Conservation (phyloP, 2,113 vertebrate genomes). For the Salminus brasiliensis region DNA sequence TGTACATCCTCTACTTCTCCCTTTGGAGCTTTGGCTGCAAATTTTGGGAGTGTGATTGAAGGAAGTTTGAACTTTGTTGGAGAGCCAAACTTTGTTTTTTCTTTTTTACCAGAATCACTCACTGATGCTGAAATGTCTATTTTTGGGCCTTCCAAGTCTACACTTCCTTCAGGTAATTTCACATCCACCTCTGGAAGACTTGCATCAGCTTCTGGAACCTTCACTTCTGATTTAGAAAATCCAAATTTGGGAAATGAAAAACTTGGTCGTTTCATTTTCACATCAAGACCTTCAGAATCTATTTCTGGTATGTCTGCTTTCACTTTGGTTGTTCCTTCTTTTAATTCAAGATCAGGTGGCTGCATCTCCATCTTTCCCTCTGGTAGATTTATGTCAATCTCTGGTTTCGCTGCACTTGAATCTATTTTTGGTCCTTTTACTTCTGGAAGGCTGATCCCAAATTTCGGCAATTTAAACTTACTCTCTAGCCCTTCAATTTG, state of each 20-base stretch:
- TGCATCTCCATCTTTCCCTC: conserved; percentile 19
- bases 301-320: not conserved
- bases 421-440: conserved; percentile 46
- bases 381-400: conserved; percentile 16
- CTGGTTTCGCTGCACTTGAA: not conserved
- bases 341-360: not conserved
- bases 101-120: not conserved
- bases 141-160: not conserved
- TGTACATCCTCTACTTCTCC: conserved; percentile 27
- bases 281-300: conserved; percentile 18
- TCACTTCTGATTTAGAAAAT: conserved; percentile 59
- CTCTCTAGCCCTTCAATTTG: conserved; percentile 17
- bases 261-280: not conserved
- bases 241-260: conserved; percentile 40
- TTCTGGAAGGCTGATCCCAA: conserved; percentile 44
- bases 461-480: conserved; percentile 48
- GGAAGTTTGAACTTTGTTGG: conserved; percentile 59
- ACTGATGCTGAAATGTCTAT: not conserved
- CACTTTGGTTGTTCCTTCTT: not conserved
- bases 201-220: conserved; percentile 51
- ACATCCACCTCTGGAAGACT: conserved; percentile 45
- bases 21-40: conserved; percentile 42
- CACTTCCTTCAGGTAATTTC: conserved; percentile 23
- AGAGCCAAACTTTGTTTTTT: conserved; percentile 32
- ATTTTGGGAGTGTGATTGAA: conserved; percentile 58